Evolutionary conservation across 37 sponge, comb jelly and placozoan species (phyloP), one percentile per base, ranked within the genome.

Genomic region (Geodia barretti): DNA sequence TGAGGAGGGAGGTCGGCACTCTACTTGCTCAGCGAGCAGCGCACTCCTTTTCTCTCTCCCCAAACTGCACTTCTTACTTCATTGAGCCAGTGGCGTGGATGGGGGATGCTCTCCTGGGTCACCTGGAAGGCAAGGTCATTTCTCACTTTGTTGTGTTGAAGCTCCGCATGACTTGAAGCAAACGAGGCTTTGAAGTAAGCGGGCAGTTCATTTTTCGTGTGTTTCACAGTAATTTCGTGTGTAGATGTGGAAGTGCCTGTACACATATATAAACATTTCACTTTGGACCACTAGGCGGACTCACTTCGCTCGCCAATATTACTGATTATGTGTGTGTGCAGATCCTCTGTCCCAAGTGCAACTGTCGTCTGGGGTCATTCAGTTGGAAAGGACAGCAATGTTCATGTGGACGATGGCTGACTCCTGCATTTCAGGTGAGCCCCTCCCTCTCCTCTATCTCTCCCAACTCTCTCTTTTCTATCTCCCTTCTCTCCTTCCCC

Each of bases 341-440:
- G 89, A 30, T 92, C 1, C 24, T 70, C 14, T 95, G 95, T 74
- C 95, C 92, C 0, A 95, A 95, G 87, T 95, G 95, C 47, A n/a
- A 37, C 17, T 72, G 79, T 35, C 64, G 88, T 4, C 74, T 95
- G 1, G 95, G 95, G n/a, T 92, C 90, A 39, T 95, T 88, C 76
- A 82, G 82, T 70, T 95, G 96, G 93, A 70, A 90, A 34, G 96
- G 95, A 29, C 70, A 36, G 24, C 97, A 94, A 81, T 98, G 99
- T 60, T 96, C 95, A 3, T 98, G 99, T 86, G 99, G 97, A 39
- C 74, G 76, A 8, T 98, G 99, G 99, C 79, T 98, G 37, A 92
- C 92, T 1, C 99, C 99, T 35, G 85, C 99, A 59, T 98, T 98
- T 60, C 97, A 98, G 76, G 54, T 47, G 54, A 47, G 54, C 54